Evolutionary conservation across 2,888 invertebrate species (phyloP).

Genomic region (Digitonthophagus gazella): DNA sequence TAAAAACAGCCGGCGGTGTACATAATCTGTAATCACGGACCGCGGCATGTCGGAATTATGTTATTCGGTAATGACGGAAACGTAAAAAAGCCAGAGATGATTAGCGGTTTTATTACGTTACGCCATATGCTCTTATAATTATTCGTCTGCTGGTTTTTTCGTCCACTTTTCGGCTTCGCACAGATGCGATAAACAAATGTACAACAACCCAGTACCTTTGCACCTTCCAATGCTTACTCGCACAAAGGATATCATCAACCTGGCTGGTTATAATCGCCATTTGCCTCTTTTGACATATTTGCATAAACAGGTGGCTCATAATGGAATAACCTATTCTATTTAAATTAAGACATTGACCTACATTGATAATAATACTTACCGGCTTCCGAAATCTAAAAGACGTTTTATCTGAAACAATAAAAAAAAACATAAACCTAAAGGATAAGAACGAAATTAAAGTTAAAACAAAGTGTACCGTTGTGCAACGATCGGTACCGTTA

Average conservation of each 20-base stretch:
- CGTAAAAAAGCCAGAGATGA: constrained; percentile 10
- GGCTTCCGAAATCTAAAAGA: background rate
- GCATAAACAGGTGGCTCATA: background rate
- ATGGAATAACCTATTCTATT: no score
- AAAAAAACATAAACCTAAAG: background rate
- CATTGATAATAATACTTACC: background rate
- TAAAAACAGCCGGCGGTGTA: constrained; percentile 7
- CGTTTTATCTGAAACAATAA: background rate
- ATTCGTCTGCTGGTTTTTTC: constrained; percentile 8
- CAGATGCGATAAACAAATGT: constrained; percentile 15
- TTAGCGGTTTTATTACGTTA: constrained; percentile 13
- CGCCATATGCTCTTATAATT: constrained; percentile 16
- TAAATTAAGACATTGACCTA: background rate
- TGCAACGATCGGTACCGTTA: background rate
- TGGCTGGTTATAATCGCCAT: no score
- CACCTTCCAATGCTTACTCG: background rate
- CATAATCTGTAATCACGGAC: constrained; percentile 8
- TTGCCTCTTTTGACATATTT: background rate
- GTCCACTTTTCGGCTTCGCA: constrained; percentile 1
- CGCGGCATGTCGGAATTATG: constrained; percentile 10
- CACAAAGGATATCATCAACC: background rate
- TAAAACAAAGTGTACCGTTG: background rate
- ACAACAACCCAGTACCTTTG: background rate
- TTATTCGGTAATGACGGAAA: constrained; percentile 13
- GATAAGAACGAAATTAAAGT: background rate